Evolutionary conservation across 2,113 vertebrate species (phyloP), one percentile per base, ranked within the genome.

Genomic region (Grus americana): DNA sequence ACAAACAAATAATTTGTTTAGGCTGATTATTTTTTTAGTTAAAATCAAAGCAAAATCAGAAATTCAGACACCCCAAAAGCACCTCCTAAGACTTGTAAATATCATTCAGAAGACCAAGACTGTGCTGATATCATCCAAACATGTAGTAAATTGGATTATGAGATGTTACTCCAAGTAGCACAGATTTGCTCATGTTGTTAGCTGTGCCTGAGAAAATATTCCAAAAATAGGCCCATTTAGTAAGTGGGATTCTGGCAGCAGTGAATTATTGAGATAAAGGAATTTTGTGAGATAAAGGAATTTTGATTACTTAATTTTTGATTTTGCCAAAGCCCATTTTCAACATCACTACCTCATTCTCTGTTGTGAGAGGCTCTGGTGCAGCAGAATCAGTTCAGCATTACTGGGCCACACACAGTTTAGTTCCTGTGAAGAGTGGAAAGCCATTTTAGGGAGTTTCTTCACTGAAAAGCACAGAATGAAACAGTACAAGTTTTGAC

Each of bases 361-460:
- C 36, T 6, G 7, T 6, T 0, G 0, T 23, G 20, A 75, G 19
- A 36, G 17, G 15, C 15, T 65, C 17, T 8, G 9, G 3, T 74
- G 55, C 10, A 73, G 38, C 11, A 74, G 65, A 52, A 49, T 49
- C 26, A 13, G 8, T 26, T 72, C 65, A 54, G 11, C 3, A 1
- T 34, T 79, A 5, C 11, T 44, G 30, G 9, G 14, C 3, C 18
- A 46, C 24, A 29, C 9, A 22, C 3, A 30, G 7, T 20, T 81
- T 17, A 19, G 11, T 5, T 82, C 30, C 55, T 57, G 26, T 29
- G 23, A 52, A 11, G 1, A 7, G 8, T 46, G 21, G 21, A 36
- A 66, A 79, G 36, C 4, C 23, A 22, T 17, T 44, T 7, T 2
- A 38, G 13, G 16, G 57, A 24, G 26, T 38, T 63, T 42, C 40